phyloP scores from a whole-genome alignment of 2,797 vertebrate species.

The Ispidina lecontei region DNA sequence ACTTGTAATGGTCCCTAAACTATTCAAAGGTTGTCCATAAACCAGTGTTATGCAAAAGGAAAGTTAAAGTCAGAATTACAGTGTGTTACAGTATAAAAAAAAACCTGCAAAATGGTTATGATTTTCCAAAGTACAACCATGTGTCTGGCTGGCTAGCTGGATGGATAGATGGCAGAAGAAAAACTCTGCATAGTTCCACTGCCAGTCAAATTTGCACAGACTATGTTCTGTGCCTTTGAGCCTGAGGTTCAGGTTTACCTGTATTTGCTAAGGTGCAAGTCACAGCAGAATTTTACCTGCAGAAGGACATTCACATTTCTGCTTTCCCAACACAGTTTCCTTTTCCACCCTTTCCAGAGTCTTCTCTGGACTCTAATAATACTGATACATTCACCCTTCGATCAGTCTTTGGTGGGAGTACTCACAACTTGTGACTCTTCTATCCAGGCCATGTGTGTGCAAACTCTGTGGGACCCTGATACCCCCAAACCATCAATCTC shows the following conservation, averaged over 20 bases:
- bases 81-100: constrained; percentile 32
- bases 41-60: neutral
- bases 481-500: neutral
- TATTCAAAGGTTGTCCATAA: constrained; percentile 5
- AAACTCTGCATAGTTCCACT: neutral
- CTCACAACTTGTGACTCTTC: neutral
- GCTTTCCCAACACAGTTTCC: neutral
- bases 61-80: constrained; percentile 54
- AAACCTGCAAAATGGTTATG: neutral
- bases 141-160: constrained; percentile 24
- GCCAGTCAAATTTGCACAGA: neutral
- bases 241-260: neutral
- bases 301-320: neutral
- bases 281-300: fast-evolving
- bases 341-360: neutral
- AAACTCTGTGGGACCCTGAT: neutral
- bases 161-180: neutral
- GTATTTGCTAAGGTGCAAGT: neutral
- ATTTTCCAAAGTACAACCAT: constrained; percentile 63
- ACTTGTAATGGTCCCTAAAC: neutral
- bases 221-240: neutral
- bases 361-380: neutral
- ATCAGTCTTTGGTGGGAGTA: neutral
- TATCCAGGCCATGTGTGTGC: neutral
- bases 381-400: neutral